A percentile compares a stretch with the other conserved stretches of the same genome.
Evolutionary conservation across 1,140 invertebrate genomes (phyloP).

Genomic region (Hestina assimilis): DNA sequence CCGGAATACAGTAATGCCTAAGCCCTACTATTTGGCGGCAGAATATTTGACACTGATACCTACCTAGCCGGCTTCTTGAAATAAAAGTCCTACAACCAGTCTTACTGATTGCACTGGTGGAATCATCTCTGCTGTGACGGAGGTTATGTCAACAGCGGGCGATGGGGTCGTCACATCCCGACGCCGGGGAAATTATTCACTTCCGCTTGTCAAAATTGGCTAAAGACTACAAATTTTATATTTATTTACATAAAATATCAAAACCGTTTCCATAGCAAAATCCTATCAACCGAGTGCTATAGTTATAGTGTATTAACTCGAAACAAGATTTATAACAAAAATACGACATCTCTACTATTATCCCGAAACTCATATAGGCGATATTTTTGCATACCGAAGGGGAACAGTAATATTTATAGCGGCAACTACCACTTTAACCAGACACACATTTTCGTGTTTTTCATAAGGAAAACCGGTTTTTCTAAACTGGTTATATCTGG

Average conservation of each 20-base stretch:
- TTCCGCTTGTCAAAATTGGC: too few relatives aligned
- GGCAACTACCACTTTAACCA: conserved; percentile 20
- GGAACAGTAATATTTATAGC: conserved; percentile 23
- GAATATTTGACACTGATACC: too few relatives aligned
- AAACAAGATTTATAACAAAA: conserved; percentile 52
- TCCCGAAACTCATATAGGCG: conserved; percentile 32
- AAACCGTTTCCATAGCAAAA: conserved; percentile 2
- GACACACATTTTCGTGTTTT: conserved; percentile 4
- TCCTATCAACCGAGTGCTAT: conserved; percentile 33
- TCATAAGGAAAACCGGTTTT: neutral
- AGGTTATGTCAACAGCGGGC: too few relatives aligned
- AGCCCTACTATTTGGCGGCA: too few relatives aligned
- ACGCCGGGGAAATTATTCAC: too few relatives aligned
- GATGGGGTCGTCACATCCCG: too few relatives aligned
- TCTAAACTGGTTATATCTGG: conserved; percentile 28
- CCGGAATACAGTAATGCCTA: too few relatives aligned
- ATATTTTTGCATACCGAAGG: conserved; percentile 36
- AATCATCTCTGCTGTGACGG: too few relatives aligned
- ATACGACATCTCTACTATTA: conserved; percentile 40
- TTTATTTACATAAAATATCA: neutral
- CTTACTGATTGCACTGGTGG: too few relatives aligned
- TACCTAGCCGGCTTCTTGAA: too few relatives aligned
- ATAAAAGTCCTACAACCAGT: too few relatives aligned
- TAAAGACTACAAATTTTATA: neutral
- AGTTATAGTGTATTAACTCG: conserved; percentile 50